Percentiles rank a stretch among this genome's conserved stretches.
Evolutionary conservation across 2,888 invertebrate species (phyloP).

Genomic region (Chesias legatella): DNA sequence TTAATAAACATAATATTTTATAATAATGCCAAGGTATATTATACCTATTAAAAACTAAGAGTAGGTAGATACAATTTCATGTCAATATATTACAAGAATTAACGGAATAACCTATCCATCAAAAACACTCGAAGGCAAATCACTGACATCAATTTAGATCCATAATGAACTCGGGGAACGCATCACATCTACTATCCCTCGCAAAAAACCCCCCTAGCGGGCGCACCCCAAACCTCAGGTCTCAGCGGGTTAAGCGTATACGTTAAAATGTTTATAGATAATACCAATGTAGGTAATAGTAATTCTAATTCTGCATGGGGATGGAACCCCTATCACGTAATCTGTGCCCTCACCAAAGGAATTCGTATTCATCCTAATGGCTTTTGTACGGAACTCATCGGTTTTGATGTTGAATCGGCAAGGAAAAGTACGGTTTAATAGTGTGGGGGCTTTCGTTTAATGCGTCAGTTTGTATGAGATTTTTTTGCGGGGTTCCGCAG

Average conservation of each 20-base stretch:
- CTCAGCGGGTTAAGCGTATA: conserved; percentile 76
- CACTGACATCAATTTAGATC: conserved; percentile 59
- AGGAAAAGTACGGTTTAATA: conserved; percentile 36
- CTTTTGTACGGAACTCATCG: conserved; percentile 61
- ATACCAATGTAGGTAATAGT: conserved; percentile 69
- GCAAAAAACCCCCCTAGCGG: conserved; percentile 52
- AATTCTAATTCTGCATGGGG: conserved; percentile 60
- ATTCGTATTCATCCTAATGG: conserved; percentile 67
- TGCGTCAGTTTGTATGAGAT: conserved; percentile 22
- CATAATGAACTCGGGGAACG: conserved; percentile 62
- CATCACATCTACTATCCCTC: conserved; percentile 58
- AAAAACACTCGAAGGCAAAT: conserved; percentile 40
- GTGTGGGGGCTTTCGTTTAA: conserved; percentile 31
- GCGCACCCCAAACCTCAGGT: conserved; percentile 49
- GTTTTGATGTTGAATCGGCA: conserved; percentile 49
- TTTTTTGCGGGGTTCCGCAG: conserved; percentile 2
- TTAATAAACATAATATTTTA: no score
- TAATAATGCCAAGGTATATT: no score
- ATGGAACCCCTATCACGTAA: conserved; percentile 37
- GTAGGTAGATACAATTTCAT: no score
- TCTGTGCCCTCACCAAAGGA: conserved; percentile 54
- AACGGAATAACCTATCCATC: conserved; percentile 9
- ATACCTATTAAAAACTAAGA: no score
- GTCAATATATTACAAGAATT: background rate
- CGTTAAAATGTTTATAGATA: conserved; percentile 80